Conservation (phyloP, 2,797 vertebrate species). For the Erethizon dorsatum region DNA sequence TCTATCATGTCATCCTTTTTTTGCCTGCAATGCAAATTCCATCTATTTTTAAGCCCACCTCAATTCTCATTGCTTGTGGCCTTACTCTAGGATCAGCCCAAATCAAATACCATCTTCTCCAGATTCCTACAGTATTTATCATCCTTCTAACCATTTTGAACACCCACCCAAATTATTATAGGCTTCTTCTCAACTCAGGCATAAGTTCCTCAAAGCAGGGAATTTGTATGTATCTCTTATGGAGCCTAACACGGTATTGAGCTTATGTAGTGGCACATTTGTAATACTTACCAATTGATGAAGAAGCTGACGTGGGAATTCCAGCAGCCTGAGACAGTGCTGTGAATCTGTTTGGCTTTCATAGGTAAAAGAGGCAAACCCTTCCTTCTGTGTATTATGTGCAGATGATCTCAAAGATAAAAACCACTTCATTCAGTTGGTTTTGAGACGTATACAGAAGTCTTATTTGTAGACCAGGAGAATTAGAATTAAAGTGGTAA, state of each 20-base stretch:
- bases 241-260: background rate
- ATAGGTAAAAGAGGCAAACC: background rate
- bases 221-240: background rate
- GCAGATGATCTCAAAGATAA: background rate
- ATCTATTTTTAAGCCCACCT: slow-evolving; percentile 43
- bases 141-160: background rate
- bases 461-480: background rate
- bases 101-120: slow-evolving; percentile 33
- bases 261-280: background rate
- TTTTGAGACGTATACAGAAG: background rate
- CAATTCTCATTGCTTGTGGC: slow-evolving; percentile 44
- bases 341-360: background rate
- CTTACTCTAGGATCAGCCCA: background rate
- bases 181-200: background rate
- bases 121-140: background rate
- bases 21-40: slow-evolving; percentile 49
- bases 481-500: background rate
- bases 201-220: background rate
- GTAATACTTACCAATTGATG: background rate
- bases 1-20: slow-evolving; percentile 52
- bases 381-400: background rate
- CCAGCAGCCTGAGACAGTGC: background rate
- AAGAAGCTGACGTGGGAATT: background rate
- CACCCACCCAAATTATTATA: background rate
- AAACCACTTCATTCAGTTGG: background rate